Evolutionary conservation across 2,888 invertebrate species (phyloP).

Genomic region (Cephus nigrinus): DNA sequence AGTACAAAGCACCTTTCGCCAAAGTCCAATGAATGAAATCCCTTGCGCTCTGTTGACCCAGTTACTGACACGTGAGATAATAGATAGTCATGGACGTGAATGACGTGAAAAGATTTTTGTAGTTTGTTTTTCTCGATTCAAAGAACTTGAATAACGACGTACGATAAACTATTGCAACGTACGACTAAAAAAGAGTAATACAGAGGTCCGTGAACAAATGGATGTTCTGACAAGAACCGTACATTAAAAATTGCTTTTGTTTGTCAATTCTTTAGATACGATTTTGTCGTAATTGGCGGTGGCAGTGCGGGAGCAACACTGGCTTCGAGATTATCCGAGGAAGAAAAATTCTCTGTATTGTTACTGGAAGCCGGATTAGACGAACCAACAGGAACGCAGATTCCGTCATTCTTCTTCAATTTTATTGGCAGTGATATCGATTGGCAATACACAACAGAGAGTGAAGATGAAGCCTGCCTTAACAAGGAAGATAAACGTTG

Average conservation of each 20-base stretch:
- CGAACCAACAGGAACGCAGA: slow-evolving; percentile 88
- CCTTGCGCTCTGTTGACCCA: slow-evolving; percentile 32
- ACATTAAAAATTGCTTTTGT: neutral
- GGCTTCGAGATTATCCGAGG: slow-evolving; percentile 78
- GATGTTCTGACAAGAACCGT: neutral
- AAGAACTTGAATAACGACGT: neutral
- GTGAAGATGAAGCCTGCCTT: slow-evolving; percentile 82
- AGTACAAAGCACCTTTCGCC: slow-evolving; percentile 42
- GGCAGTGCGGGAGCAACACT: slow-evolving; percentile 80
- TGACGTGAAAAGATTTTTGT: neutral
- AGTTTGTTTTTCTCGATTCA: neutral
- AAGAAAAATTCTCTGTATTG: slow-evolving; percentile 78
- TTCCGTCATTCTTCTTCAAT: slow-evolving; percentile 91
- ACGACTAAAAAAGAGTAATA: neutral
- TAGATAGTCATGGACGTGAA: neutral
- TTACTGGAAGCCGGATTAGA: slow-evolving; percentile 84
- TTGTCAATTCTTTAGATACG: slow-evolving; percentile 67
- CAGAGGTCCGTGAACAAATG: neutral
- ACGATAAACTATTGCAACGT: slow-evolving; percentile 3
- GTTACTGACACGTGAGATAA: slow-evolving; percentile 26
- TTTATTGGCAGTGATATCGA: slow-evolving; percentile 88
- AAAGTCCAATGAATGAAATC: slow-evolving; percentile 16
- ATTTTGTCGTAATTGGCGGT: slow-evolving; percentile 81
- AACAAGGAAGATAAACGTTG: slow-evolving; percentile 78
- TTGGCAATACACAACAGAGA: slow-evolving; percentile 88